phyloP scores from a whole-genome alignment of 2,797 vertebrate species.

The Perodicticus potto region DNA sequence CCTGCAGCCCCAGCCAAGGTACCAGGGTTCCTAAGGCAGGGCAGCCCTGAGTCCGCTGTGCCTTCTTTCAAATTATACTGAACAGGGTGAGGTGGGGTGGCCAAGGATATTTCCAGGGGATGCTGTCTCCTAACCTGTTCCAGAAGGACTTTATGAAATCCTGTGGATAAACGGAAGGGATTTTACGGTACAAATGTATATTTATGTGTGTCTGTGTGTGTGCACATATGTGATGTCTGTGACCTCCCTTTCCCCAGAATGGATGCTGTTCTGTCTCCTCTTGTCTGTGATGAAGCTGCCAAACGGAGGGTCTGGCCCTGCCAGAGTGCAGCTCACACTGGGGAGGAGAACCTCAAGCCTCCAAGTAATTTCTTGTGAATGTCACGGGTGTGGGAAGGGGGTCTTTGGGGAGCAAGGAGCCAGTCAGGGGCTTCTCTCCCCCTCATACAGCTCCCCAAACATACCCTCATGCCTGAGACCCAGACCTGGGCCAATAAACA shows the following conservation, averaged over 20 bases:
- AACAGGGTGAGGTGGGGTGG: not conserved
- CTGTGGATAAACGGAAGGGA: constrained; percentile 57
- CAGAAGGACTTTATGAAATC: constrained; percentile 54
- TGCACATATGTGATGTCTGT: not conserved
- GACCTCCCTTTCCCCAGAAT: not conserved
- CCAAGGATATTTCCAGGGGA: not conserved
- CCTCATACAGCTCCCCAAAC: constrained; percentile 46
- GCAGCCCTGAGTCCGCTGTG: not conserved
- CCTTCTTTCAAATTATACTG: constrained; percentile 15
- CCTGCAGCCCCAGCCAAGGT: not conserved
- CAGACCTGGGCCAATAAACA: constrained; percentile 76
- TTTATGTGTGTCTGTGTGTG: constrained; percentile 68
- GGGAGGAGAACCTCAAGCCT: not conserved
- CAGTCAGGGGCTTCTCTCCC: constrained; percentile 8
- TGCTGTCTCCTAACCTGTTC: not conserved
- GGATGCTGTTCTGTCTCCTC: constrained; percentile 26
- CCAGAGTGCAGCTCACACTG: not conserved
- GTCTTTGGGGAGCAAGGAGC: constrained; percentile 66
- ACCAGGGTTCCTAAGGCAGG: not conserved
- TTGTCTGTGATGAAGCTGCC: constrained; percentile 40
- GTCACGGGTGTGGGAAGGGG: not conserved
- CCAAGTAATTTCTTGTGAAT: constrained; percentile 39
- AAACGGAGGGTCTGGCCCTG: not conserved
- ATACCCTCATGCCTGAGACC: constrained; percentile 9
- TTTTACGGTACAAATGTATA: constrained; percentile 75